A percentile compares a stretch with the other conserved stretches of the same genome.
Evolutionary conservation across 1,140 invertebrate genomes (phyloP).

Genomic region (Samia ricini): DNA sequence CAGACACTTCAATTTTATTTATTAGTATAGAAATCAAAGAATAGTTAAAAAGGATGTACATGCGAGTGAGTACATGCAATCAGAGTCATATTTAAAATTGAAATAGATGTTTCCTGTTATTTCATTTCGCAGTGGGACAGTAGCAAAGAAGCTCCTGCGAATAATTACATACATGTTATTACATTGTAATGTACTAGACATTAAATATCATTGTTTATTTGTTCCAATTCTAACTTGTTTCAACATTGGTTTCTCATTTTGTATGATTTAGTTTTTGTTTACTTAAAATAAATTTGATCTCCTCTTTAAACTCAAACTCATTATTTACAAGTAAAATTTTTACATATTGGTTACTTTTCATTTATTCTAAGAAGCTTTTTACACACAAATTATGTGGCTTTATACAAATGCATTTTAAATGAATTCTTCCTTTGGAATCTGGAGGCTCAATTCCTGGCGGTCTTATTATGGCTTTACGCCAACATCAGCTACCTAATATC

Average conservation of each 20-base stretch:
- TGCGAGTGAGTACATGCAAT: no score
- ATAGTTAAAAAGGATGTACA: conserved; percentile 14
- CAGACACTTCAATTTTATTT: no score
- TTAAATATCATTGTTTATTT: no score
- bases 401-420: conserved; percentile 50
- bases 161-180: background rate
- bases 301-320: no score
- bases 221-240: background rate
- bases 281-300: no score
- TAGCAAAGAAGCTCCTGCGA: background rate
- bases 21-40: no score
- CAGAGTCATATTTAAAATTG: conserved; percentile 4
- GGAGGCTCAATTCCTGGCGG: conserved; percentile 23
- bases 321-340: background rate
- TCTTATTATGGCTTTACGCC: conserved; percentile 55
- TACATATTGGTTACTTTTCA: background rate
- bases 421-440: conserved; percentile 48
- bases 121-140: conserved; percentile 8
- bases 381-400: conserved; percentile 30
- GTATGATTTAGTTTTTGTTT: no score
- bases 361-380: background rate
- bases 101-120: conserved; percentile 38
- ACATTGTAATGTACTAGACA: no score
- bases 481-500: conserved; percentile 43
- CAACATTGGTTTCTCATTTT: no score